Evolutionary conservation across 2,797 vertebrate genomes (phyloP), one percentile per base, ranked within the genome.

Genomic region (Acridotheres tristis): DNA sequence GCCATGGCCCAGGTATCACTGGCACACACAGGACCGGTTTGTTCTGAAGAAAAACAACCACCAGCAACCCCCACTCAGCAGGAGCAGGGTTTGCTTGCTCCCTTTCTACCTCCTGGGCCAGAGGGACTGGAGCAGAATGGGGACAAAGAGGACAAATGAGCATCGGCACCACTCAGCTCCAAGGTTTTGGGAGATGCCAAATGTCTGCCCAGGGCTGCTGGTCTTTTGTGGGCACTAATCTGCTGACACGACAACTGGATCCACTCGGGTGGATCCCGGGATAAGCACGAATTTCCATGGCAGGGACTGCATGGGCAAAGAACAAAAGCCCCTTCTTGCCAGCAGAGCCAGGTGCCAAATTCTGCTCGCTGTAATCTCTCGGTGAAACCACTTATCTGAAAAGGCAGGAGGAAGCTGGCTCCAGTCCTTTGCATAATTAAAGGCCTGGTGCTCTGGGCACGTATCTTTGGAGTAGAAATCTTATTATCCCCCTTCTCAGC

Each of bases 371-470:
- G 75, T 88, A 85, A 95, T 96, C 79, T 91, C 91, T 91, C 0
- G 0, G 66, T 67, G 91, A 89, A 93, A 92, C 74, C 68, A 53
- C 57, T 93, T 95, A 89, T 95, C 90, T 81, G 77, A 66, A 43
- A 89, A 95, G 51, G 66, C 89, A 94, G 79, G 66, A 92, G 82
- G 91, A 94, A 95, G 91, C 88, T 88, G 89, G 85, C 95, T 96
- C 57, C 36, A 20, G 62, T 78, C 78, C 80, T 75, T 58, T 59
- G 69, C 66, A 78, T 94, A 96, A 94, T 88, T 81, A 91, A 88
- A 89, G 80, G 54, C 22, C 89, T 72, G 30, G 58, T 94, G 54
- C 54, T 93, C 75, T 72, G 84, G 58, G 80, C 84, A 90, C 0
- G 2, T 73, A 88, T 34, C 68, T 93, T 88, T 61, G 65, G 62